phyloP scores from a whole-genome alignment of 2,113 vertebrate genomes.

The Xiphophorus couchianus region DNA sequence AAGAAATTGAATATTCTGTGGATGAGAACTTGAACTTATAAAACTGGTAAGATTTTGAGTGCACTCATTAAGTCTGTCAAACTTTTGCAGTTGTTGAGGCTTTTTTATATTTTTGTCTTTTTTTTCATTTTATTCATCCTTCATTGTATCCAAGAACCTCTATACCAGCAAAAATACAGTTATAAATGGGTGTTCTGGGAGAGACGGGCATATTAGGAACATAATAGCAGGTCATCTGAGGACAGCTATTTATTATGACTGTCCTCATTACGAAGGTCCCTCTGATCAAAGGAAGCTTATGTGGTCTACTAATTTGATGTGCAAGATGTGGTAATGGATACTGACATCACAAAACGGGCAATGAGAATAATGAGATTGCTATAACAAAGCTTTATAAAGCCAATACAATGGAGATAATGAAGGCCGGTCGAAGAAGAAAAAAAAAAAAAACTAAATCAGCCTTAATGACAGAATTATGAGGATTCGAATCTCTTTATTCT shows the following conservation, averaged over 20 bases:
- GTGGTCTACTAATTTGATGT: constrained; percentile 40
- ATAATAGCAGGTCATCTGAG: constrained; percentile 39
- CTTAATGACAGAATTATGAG: constrained; percentile 15
- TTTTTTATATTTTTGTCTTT: background rate
- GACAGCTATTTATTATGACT: constrained; percentile 41
- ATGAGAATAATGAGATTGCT: constrained; percentile 47
- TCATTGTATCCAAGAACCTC: background rate
- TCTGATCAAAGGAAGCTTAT: constrained; percentile 36
- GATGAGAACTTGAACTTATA: background rate
- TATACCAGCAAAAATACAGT: background rate
- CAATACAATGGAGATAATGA: constrained; percentile 14
- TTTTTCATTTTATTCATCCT: constrained; percentile 10
- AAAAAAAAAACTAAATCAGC: constrained; percentile 20
- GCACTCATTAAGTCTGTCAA: constrained; percentile 3
- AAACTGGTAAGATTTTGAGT: constrained; percentile 28
- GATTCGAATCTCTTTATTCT: background rate
- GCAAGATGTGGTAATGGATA: constrained; percentile 36
- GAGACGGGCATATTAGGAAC: constrained; percentile 7
- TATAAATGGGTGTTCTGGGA: background rate
- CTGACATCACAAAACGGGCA: constrained; percentile 33
- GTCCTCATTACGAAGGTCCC: constrained; percentile 43
- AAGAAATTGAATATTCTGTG: constrained; percentile 6
- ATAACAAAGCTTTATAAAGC: constrained; percentile 43
- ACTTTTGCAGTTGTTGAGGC: background rate
- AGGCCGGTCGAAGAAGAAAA: background rate